A percentile compares a stretch with the other conserved stretches of the same genome.
Conservation (phyloP, 2,797 vertebrate genomes). For the Pygocentrus nattereri region DNA sequence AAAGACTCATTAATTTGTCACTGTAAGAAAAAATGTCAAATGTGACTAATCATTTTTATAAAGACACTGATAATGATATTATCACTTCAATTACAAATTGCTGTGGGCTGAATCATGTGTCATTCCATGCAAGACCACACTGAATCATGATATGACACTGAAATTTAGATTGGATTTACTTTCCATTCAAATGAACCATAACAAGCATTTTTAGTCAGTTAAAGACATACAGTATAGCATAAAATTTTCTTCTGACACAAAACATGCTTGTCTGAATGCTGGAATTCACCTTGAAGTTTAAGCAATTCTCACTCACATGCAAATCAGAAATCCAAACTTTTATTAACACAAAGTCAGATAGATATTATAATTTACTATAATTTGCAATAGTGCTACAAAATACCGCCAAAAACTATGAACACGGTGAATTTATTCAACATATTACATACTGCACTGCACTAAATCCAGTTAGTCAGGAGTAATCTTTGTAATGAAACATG, state of each 20-base stretch:
- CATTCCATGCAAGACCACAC: not conserved
- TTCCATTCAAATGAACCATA: not conserved
- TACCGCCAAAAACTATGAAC: no score
- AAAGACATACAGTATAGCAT: not conserved
- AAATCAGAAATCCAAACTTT: not conserved
- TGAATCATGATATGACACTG: not conserved
- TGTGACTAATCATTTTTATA: not conserved
- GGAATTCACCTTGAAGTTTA: constrained; percentile 10
- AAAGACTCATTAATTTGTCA: not conserved
- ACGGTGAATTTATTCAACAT: no score
- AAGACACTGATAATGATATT: not conserved
- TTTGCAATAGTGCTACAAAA: no score
- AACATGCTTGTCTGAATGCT: constrained; percentile 8
- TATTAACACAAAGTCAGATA: not conserved
- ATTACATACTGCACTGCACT: no score
- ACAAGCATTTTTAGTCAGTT: not conserved
- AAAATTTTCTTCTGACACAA: not conserved
- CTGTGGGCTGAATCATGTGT: not conserved
- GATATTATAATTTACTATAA: not conserved
- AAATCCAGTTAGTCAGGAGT: no score
- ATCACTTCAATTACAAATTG: no score
- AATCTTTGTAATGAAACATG: no score
- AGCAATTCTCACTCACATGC: constrained; percentile 22
- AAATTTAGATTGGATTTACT: not conserved
- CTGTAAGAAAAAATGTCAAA: not conserved